These are phyloP conservation scores for Lepidurus arcticus DNA, from an alignment of 1,140 invertebrate species.

Conservation along the genomic window DNA sequence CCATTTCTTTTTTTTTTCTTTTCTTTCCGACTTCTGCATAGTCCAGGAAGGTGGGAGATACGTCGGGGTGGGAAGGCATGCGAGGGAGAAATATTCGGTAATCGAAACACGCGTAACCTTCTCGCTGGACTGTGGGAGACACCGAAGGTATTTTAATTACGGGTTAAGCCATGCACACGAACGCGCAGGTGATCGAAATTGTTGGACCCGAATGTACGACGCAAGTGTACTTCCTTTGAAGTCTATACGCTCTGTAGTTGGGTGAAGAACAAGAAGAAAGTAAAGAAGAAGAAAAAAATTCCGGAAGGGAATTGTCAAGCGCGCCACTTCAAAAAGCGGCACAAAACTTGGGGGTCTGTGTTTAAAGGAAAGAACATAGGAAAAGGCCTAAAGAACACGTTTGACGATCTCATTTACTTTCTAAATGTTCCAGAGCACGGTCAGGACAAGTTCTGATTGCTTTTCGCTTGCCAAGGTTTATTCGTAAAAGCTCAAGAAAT, in stretches of 20 bases:
- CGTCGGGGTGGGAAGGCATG: neutral
- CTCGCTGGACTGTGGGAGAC: neutral
- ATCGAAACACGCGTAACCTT: neutral
- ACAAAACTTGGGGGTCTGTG: neutral
- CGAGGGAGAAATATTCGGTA: neutral
- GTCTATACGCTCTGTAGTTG: neutral
- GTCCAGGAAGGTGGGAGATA: neutral
- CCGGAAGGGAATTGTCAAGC: too few species aligned
- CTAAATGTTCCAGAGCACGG: neutral
- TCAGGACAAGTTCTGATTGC: conserved; percentile 11
- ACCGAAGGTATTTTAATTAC: neutral
- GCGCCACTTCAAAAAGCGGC: neutral
- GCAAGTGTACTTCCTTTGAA: conserved; percentile 2
- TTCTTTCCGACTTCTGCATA: neutral
- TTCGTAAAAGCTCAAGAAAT: neutral
- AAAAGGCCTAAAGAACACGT: conserved; percentile 14
- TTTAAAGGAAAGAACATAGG: conserved; percentile 9
- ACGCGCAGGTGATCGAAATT: neutral
- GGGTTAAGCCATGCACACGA: neutral
- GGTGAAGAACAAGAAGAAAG: neutral
- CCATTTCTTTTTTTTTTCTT: neutral
- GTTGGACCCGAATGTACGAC: neutral
- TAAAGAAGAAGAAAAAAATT: neutral
- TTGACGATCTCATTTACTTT: conserved; percentile 15
- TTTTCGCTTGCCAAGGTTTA: neutral